Percentiles rank a stretch among this genome's conserved stretches.
phyloP scores from a whole-genome alignment of 2,888 invertebrate genomes.

The Nesidiocoris tenuis region DNA sequence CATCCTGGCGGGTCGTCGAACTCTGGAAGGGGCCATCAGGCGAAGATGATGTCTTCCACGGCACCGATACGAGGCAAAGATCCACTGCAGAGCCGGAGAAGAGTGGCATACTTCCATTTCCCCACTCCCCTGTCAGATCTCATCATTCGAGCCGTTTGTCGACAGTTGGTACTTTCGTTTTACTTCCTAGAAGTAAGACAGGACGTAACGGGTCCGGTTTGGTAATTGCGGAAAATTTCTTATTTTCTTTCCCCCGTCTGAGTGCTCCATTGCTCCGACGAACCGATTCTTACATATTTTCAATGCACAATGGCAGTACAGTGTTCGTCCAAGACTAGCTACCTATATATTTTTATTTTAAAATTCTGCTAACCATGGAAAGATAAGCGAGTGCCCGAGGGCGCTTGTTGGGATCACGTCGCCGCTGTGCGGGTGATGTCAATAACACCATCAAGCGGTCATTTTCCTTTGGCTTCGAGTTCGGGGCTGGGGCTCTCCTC shows the following conservation, averaged over 20 bases:
- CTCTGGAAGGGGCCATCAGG: not conserved
- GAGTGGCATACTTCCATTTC: not conserved
- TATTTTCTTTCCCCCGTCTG: too few species aligned
- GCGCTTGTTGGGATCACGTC: not conserved
- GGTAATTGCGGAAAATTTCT: not conserved
- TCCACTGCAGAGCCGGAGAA: not conserved
- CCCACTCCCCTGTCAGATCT: not conserved
- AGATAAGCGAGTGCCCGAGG: slow-evolving; percentile 3
- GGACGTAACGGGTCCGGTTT: not conserved
- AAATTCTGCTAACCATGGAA: too few species aligned
- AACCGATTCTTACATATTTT: too few species aligned
- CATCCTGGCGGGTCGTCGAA: slow-evolving; percentile 1
- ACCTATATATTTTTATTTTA: too few species aligned
- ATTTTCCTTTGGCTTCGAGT: slow-evolving; percentile 6
- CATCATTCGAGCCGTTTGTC: not conserved
- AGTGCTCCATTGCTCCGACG: too few species aligned
- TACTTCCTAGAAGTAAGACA: not conserved
- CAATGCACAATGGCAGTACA: too few species aligned
- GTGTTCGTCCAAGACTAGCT: too few species aligned
- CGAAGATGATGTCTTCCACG: not conserved
- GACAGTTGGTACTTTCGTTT: not conserved
- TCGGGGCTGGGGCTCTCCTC: not conserved
- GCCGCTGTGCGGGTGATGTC: slow-evolving; percentile 13
- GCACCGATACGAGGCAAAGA: not conserved
- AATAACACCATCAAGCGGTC: slow-evolving; percentile 37